Evolutionary conservation across 2,113 vertebrate species (phyloP).

Genomic region (Colinus virginianus): DNA sequence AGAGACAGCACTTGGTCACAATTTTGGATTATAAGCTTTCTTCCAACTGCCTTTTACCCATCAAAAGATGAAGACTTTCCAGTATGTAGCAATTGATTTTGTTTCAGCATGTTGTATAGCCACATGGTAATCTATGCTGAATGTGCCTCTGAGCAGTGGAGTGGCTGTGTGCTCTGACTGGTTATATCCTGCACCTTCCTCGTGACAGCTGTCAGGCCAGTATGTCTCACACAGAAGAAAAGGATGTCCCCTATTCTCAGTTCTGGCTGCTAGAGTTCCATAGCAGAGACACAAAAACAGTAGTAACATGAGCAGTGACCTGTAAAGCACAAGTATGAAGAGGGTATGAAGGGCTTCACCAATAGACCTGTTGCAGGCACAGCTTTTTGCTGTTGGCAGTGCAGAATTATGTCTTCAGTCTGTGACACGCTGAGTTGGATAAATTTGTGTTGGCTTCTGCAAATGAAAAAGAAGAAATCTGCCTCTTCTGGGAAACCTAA

Average conservation of each 20-base stretch:
- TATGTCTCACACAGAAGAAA: not conserved
- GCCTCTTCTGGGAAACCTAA: conserved; percentile 36
- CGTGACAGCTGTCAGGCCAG: not conserved
- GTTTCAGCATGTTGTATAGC: not conserved
- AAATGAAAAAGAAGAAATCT: not conserved
- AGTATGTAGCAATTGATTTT: not conserved
- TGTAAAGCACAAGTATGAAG: conserved; percentile 14
- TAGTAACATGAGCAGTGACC: not conserved
- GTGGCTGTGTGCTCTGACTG: not conserved
- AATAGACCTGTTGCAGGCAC: not conserved
- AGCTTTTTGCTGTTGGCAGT: not conserved
- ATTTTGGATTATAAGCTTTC: not conserved
- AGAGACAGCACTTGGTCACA: not conserved
- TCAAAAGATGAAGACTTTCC: not conserved
- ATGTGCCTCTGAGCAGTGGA: not conserved
- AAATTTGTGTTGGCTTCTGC: conserved; percentile 3
- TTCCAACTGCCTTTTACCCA: not conserved
- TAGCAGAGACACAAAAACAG: not conserved
- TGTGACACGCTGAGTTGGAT: conserved; percentile 13
- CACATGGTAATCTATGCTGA: not conserved
- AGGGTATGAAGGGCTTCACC: not conserved
- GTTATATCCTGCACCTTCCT: not conserved
- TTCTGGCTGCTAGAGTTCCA: not conserved
- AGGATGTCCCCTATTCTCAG: not conserved
- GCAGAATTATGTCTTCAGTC: conserved; percentile 1